Conservation (phyloP, 2,797 vertebrate species). For the Ambastaia sidthimunki region DNA sequence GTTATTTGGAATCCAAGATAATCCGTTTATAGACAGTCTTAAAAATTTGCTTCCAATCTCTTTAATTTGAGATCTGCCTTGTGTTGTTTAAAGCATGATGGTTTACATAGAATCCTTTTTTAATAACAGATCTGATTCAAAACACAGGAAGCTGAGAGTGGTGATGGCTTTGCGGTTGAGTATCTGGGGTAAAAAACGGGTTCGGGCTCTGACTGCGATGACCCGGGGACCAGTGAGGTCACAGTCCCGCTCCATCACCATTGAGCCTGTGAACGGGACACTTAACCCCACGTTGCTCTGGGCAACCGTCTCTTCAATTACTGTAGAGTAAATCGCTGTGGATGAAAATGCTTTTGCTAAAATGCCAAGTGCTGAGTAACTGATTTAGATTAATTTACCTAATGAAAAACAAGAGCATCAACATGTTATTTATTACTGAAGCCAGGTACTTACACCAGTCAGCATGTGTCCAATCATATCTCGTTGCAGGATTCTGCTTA, state of each 20-base stretch:
- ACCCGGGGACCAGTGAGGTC: conserved; percentile 24
- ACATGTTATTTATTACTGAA: conserved; percentile 14
- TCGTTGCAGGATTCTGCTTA: conserved; percentile 16
- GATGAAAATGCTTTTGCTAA: conserved; percentile 37
- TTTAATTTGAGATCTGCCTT: not conserved
- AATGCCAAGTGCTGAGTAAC: conserved; percentile 47
- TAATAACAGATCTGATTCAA: not conserved
- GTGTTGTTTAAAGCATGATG: not conserved
- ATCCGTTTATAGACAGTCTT: not conserved
- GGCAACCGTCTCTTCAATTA: conserved; percentile 27
- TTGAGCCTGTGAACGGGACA: conserved; percentile 20
- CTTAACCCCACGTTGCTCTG: conserved; percentile 32
- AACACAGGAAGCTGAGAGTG: not conserved
- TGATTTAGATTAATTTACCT: conserved; percentile 51
- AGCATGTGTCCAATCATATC: conserved; percentile 40
- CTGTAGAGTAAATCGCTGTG: conserved; percentile 25
- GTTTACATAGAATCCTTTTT: not conserved
- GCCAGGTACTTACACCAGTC: conserved; percentile 28
- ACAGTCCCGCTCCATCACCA: not conserved
- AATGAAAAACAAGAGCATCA: conserved; percentile 49
- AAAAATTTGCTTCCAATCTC: not conserved
- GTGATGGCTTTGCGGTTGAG: conserved; percentile 2
- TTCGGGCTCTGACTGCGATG: conserved; percentile 1
- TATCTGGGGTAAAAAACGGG: not conserved
- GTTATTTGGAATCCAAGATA: not conserved